These are phyloP conservation scores for Tachina lurida DNA, from an alignment of 2,888 invertebrate genomes.

Conservation along the genomic window DNA sequence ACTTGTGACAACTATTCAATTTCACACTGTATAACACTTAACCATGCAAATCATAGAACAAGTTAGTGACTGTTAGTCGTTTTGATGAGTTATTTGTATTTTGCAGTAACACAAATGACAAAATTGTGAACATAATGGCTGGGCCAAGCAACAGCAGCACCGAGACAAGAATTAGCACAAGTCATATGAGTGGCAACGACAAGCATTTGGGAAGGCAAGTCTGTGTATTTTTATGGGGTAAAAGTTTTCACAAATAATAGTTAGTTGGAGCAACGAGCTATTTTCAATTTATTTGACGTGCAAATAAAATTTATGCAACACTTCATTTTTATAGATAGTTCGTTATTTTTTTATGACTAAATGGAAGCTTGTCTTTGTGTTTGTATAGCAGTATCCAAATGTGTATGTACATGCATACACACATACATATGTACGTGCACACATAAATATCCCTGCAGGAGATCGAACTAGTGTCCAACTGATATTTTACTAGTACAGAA, in stretches of 20 bases:
- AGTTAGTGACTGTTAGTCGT: constrained; percentile 33
- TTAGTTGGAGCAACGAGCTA: constrained; percentile 41
- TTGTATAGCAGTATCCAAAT: not conserved
- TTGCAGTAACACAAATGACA: constrained; percentile 41
- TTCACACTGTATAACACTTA: constrained; percentile 10
- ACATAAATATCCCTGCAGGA: no score
- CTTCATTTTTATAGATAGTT: constrained; percentile 55
- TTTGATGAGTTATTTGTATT: constrained; percentile 57
- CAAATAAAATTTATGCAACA: constrained; percentile 71
- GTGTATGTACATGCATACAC: not conserved
- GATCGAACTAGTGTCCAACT: no score
- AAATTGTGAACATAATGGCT: constrained; percentile 33
- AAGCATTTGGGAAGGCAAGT: not conserved
- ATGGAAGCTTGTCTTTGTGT: not conserved
- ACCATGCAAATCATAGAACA: constrained; percentile 40
- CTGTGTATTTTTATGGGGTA: constrained; percentile 8
- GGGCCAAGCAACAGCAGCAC: not conserved
- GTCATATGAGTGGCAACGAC: not conserved
- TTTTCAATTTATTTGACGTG: constrained; percentile 69
- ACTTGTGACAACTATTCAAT: not conserved
- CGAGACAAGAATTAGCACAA: not conserved
- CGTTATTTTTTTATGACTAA: constrained; percentile 38
- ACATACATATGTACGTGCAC: not conserved
- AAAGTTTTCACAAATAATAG: constrained; percentile 40
- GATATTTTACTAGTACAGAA: no score